Conservation (phyloP, 1,140 invertebrate species). For the Drosophila kohkoa region DNA sequence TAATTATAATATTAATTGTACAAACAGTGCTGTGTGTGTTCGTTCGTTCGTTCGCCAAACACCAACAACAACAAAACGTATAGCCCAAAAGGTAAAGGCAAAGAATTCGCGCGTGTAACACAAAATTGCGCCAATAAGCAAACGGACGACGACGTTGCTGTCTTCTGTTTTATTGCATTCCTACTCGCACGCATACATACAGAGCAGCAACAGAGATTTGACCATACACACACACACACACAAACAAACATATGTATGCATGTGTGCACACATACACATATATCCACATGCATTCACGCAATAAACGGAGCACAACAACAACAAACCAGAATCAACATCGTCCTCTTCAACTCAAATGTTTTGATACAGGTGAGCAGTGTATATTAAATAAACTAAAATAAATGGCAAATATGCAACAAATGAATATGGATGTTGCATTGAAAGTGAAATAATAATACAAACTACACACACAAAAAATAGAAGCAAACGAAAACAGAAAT, state of each 20-base stretch:
- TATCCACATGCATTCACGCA: constrained; percentile 67
- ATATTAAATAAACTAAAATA: too few species aligned
- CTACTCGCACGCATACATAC: constrained; percentile 53
- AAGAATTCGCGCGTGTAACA: constrained; percentile 63
- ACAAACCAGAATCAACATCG: constrained; percentile 56
- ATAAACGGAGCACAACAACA: constrained; percentile 59
- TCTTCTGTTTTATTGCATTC: constrained; percentile 70
- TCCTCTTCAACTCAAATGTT: constrained; percentile 62
- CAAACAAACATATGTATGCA: constrained; percentile 14
- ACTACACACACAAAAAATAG: too few species aligned
- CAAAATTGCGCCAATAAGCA: constrained; percentile 83
- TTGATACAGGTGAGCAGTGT: constrained; percentile 61
- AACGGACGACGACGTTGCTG: constrained; percentile 57
- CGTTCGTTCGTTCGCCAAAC: not conserved
- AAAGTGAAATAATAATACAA: constrained; percentile 31
- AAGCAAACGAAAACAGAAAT: constrained; percentile 23
- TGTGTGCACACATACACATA: constrained; percentile 33
- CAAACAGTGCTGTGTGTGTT: constrained; percentile 25
- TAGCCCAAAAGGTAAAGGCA: constrained; percentile 15
- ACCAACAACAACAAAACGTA: constrained; percentile 2
- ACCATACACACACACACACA: constrained; percentile 34
- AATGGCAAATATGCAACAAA: constrained; percentile 50
- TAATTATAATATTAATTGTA: constrained; percentile 28
- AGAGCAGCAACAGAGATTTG: constrained; percentile 75
- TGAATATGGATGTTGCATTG: constrained; percentile 53